A percentile compares a stretch with the other conserved stretches of the same genome.
Conservation (phyloP, 2,113 vertebrate species). For the Anarhynchus alexandrinus region DNA sequence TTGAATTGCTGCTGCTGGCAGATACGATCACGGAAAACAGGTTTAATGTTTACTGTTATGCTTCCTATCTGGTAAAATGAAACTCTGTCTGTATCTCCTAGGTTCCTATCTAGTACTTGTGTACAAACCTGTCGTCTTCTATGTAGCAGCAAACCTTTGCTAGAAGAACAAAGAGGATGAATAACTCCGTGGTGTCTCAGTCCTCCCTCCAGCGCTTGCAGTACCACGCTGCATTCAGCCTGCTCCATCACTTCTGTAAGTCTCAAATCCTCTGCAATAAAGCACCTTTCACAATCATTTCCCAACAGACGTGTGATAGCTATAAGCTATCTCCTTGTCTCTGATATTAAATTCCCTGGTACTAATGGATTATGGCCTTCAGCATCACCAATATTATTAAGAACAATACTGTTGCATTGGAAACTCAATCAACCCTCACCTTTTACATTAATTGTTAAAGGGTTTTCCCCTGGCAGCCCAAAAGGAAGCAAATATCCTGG, state of each 20-base stretch:
- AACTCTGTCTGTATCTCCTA: background rate
- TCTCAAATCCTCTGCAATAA: background rate
- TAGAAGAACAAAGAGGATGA: background rate
- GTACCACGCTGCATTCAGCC: background rate
- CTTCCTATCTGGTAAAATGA: background rate
- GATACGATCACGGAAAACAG: background rate
- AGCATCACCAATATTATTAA: background rate
- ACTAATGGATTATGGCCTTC: constrained; percentile 4
- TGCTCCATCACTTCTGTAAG: background rate
- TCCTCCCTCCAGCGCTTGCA: background rate
- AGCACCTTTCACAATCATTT: background rate
- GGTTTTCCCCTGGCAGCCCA: background rate
- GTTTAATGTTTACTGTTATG: background rate
- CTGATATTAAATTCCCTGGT: constrained; percentile 7
- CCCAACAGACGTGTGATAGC: background rate
- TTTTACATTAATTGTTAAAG: background rate
- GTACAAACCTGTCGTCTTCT: background rate
- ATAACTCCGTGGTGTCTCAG: background rate
- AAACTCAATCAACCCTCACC: background rate
- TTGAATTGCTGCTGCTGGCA: background rate
- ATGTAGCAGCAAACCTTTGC: background rate
- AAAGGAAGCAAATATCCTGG: background rate
- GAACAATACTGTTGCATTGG: background rate
- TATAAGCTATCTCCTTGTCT: background rate
- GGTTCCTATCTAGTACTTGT: background rate